Conservation (phyloP, 2,888 invertebrate species). For the Odiellus spinosus region DNA sequence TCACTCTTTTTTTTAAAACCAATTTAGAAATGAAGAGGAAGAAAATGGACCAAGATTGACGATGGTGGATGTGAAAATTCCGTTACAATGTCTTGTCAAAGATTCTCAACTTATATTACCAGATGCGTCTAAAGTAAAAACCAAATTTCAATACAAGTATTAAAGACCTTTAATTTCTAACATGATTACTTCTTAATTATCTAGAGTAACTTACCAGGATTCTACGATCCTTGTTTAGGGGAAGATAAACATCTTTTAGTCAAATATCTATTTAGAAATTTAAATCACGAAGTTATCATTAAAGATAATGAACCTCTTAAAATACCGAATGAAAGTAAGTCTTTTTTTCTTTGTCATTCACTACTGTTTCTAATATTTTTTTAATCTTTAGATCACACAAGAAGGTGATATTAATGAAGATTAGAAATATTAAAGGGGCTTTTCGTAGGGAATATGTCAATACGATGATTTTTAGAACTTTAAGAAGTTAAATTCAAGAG, state of each 20-base stretch:
- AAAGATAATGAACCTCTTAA: constrained; percentile 61
- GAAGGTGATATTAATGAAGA: too few species aligned
- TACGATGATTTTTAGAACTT: too few species aligned
- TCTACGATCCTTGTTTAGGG: constrained; percentile 82
- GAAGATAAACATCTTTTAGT: constrained; percentile 76
- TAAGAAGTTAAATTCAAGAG: too few species aligned
- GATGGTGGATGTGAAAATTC: constrained; percentile 80
- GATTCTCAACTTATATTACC: constrained; percentile 74
- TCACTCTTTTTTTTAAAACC: too few species aligned
- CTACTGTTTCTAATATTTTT: too few species aligned
- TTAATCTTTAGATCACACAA: too few species aligned
- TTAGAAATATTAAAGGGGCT: too few species aligned
- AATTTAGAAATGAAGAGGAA: too few species aligned
- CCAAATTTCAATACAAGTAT: background rate
- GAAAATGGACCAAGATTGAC: background rate
- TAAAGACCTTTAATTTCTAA: background rate
- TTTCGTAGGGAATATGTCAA: too few species aligned
- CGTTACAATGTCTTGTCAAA: constrained; percentile 80
- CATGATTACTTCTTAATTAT: constrained; percentile 20
- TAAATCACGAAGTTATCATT: constrained; percentile 59
- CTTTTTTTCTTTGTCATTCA: background rate
- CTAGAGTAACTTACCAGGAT: constrained; percentile 85
- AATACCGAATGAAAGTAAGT: constrained; percentile 55
- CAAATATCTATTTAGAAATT: constrained; percentile 66
- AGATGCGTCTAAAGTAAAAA: constrained; percentile 61